phyloP scores from a whole-genome alignment of 1,140 invertebrate genomes.

The Mamestra configurata region DNA sequence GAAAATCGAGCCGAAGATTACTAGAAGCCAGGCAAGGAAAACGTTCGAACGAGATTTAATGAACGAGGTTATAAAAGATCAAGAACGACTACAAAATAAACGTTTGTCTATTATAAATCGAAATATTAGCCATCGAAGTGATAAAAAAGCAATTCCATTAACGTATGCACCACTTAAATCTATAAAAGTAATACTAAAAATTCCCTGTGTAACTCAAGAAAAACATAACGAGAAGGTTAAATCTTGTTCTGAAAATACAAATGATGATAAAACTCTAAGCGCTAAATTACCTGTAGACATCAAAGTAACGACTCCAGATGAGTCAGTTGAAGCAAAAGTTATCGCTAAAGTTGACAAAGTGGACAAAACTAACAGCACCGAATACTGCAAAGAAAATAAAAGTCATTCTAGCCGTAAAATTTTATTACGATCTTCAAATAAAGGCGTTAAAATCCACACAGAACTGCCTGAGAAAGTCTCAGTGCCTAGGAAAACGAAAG shows the following conservation, averaged over 20 bases:
- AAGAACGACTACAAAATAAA: slow-evolving; percentile 69
- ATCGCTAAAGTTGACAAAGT: background rate
- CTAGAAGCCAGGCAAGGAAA: slow-evolving; percentile 4
- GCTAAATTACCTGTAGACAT: slow-evolving; percentile 7
- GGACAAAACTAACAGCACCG: background rate
- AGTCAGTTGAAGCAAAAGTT: background rate
- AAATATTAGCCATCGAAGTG: slow-evolving; percentile 59
- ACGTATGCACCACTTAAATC: slow-evolving; percentile 63
- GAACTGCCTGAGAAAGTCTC: background rate
- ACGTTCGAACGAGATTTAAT: slow-evolving; percentile 12
- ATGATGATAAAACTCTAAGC: background rate
- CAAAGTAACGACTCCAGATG: background rate
- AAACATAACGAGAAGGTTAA: background rate
- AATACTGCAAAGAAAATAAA: slow-evolving; percentile 54
- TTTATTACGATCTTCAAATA: slow-evolving; percentile 63
- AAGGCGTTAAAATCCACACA: slow-evolving; percentile 15
- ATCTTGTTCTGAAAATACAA: background rate
- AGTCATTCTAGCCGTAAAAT: slow-evolving; percentile 53
- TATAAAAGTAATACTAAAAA: slow-evolving; percentile 11
- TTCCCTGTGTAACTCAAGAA: background rate
- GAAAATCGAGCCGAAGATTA: slow-evolving; percentile 43
- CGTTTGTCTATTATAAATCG: slow-evolving; percentile 72
- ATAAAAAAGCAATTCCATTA: slow-evolving; percentile 70
- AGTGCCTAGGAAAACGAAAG: slow-evolving; percentile 41
- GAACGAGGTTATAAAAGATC: slow-evolving; percentile 51